Evolutionary conservation across 2,113 vertebrate species (phyloP).

Genomic region (Scortum barcoo): DNA sequence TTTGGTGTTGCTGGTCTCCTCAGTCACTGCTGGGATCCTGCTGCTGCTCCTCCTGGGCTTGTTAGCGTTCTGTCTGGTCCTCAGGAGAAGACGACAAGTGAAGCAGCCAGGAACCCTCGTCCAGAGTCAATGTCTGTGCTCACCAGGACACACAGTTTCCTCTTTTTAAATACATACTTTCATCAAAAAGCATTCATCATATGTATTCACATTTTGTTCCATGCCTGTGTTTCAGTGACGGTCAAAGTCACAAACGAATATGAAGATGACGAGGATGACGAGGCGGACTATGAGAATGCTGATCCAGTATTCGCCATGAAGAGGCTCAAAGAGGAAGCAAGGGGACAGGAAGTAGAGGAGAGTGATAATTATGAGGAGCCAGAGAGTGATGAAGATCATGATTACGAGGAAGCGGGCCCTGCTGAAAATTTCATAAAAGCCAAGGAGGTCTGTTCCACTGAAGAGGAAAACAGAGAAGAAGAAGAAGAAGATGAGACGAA

Average conservation of each 20-base stretch:
- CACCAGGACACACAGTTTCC: too few species aligned
- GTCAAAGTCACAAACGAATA: neutral
- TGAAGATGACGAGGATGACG: neutral
- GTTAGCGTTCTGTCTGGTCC: too few species aligned
- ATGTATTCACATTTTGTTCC: too few species aligned
- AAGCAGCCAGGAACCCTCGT: too few species aligned
- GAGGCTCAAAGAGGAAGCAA: neutral
- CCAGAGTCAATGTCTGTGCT: too few species aligned
- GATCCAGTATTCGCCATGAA: neutral
- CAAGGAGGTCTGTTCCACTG: neutral
- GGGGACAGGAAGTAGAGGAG: neutral
- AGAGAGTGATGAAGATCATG: neutral
- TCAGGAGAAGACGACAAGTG: too few species aligned
- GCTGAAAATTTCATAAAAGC: neutral
- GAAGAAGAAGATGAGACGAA: neutral
- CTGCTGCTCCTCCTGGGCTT: too few species aligned
- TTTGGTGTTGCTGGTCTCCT: too few species aligned
- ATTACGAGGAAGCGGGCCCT: neutral
- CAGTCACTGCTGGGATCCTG: too few species aligned
- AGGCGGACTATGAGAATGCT: slow-evolving; percentile 21
- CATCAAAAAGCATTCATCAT: too few species aligned
- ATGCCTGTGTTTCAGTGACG: slow-evolving; percentile 24
- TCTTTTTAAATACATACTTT: too few species aligned
- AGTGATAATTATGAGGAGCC: neutral
- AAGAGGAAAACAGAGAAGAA: neutral